Conservation (phyloP, 37 sponge, comb jelly and placozoan species). For the Ianthella basta region DNA sequence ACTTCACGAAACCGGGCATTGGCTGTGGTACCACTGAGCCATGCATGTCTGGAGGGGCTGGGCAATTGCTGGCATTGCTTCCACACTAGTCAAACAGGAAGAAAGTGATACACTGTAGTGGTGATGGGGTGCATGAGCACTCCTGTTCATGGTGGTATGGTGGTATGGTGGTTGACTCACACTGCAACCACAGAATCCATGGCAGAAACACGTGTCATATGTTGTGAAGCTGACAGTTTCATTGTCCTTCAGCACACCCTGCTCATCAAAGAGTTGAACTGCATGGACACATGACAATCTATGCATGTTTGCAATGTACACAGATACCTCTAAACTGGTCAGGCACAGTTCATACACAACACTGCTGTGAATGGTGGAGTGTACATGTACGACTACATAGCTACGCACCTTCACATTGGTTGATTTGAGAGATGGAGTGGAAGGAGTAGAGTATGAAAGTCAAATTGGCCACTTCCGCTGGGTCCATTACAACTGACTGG, state of each 20-base stretch:
- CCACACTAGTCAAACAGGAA: slow-evolving; percentile 60
- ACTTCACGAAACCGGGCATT: neutral
- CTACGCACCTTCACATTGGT: slow-evolving; percentile 57
- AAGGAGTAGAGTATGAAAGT: slow-evolving; percentile 72
- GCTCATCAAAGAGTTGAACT: slow-evolving; percentile 70
- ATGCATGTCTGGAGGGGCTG: slow-evolving; percentile 47
- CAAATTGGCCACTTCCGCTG: slow-evolving; percentile 44
- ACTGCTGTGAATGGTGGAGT: no score
- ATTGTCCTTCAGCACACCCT: slow-evolving; percentile 63
- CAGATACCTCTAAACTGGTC: no score
- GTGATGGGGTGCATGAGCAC: neutral
- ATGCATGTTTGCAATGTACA: neutral
- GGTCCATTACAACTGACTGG: slow-evolving; percentile 52
- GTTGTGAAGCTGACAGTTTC: slow-evolving; percentile 78
- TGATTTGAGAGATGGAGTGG: slow-evolving; percentile 67
- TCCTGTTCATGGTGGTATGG: neutral
- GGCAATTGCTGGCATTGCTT: slow-evolving; percentile 54
- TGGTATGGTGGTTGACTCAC: slow-evolving; percentile 32
- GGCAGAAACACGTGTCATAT: slow-evolving; percentile 82
- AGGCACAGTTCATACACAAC: no score
- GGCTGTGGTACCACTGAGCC: neutral
- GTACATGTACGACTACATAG: no score
- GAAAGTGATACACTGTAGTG: neutral
- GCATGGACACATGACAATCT: neutral
- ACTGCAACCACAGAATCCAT: slow-evolving; percentile 83